Conservation (phyloP, 2,888 invertebrate species). For the Pandemis corylana region DNA sequence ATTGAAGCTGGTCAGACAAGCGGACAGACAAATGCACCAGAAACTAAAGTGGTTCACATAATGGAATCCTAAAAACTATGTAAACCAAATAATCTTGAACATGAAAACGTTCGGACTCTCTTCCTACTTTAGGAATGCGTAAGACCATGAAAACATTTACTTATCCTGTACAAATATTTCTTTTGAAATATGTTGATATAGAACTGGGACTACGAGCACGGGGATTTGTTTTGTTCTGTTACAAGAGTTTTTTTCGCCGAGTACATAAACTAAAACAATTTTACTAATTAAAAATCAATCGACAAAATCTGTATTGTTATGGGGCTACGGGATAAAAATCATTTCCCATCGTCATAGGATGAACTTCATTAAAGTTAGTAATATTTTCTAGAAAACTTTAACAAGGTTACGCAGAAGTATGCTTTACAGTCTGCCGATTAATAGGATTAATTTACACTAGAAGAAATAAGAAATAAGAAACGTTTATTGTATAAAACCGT, state of each 20-base stretch:
- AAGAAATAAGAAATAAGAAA: too few species aligned
- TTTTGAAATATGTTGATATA: not conserved
- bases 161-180: not conserved
- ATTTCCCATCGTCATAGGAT: too few species aligned
- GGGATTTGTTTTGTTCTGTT: not conserved
- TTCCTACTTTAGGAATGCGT: not conserved
- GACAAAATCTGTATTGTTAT: too few species aligned
- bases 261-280: too few species aligned
- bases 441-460: too few species aligned
- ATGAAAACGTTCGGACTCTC: not conserved
- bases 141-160: not conserved
- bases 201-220: not conserved
- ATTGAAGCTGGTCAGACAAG: not conserved
- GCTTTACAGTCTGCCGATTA: too few species aligned
- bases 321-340: too few species aligned
- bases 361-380: too few species aligned
- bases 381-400: too few species aligned
- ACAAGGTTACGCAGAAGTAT: too few species aligned
- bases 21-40: not conserved
- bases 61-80: not conserved
- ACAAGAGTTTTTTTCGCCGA: not conserved
- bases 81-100: not conserved
- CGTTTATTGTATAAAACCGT: too few species aligned
- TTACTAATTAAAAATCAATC: too few species aligned
- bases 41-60: not conserved